A percentile compares a stretch with the other conserved stretches of the same genome.
Conservation (phyloP, 2,888 invertebrate species). For the Plebejus anna region DNA sequence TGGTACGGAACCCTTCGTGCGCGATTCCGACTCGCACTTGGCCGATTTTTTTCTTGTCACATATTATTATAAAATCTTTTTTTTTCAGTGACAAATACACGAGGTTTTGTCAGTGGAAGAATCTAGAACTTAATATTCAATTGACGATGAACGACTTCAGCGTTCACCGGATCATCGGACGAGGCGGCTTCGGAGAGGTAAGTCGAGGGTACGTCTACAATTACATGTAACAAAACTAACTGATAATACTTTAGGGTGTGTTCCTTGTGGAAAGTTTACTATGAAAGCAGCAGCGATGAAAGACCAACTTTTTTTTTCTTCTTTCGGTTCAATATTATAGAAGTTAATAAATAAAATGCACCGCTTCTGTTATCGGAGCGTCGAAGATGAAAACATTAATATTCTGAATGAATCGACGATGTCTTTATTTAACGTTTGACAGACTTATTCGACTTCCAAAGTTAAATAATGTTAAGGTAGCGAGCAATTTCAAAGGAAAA, state of each 20-base stretch:
- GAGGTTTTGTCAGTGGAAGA: slow-evolving; percentile 99
- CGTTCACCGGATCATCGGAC: slow-evolving; percentile 99
- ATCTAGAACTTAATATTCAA: slow-evolving; percentile 99
- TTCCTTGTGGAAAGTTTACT: too few relatives aligned
- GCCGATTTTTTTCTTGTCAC: too few relatives aligned
- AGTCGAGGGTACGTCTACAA: slow-evolving; percentile 40
- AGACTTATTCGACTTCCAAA: background rate
- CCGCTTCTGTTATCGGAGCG: background rate
- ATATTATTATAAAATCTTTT: slow-evolving; percentile 38
- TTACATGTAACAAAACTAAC: too few relatives aligned
- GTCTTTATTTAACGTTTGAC: background rate
- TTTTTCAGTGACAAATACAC: slow-evolving; percentile 97
- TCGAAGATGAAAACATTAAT: background rate
- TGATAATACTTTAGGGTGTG: too few relatives aligned
- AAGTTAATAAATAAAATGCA: background rate
- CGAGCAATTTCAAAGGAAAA: background rate
- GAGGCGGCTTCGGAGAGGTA: slow-evolving; percentile 98
- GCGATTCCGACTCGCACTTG: too few relatives aligned
- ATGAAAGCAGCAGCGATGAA: too few relatives aligned
- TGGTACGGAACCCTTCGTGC: too few relatives aligned
- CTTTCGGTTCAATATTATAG: background rate
- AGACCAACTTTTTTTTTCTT: too few relatives aligned
- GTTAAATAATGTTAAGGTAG: background rate
- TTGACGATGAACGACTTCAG: slow-evolving; percentile 99
- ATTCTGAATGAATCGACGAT: background rate